These are phyloP conservation scores for Psephotus haematonotus DNA, from an alignment of 2,113 vertebrate species.

Conservation along the genomic window DNA sequence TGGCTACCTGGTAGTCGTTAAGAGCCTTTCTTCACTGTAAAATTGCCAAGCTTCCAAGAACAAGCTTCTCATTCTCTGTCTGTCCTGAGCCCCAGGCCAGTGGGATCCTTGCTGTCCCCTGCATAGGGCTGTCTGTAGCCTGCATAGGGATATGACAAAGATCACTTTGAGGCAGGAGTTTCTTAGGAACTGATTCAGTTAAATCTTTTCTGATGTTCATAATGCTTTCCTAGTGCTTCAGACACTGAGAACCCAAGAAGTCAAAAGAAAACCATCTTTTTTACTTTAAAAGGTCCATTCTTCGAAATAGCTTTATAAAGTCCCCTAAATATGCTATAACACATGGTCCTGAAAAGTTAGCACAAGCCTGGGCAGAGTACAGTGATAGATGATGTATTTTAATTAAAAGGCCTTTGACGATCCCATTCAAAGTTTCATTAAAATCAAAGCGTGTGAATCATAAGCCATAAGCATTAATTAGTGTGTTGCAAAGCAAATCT, in stretches of 20 bases:
- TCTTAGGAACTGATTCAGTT: neutral
- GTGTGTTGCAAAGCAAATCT: constrained; percentile 17
- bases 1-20: neutral
- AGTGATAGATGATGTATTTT: neutral
- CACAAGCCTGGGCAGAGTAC: neutral
- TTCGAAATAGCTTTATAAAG: neutral
- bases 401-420: constrained; percentile 14
- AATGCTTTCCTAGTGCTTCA: neutral
- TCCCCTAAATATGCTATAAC: neutral
- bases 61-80: neutral
- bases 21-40: neutral
- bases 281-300: neutral
- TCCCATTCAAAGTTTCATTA: constrained; percentile 24
- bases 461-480: constrained; percentile 36
- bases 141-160: neutral
- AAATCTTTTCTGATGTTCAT: neutral
- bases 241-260: neutral
- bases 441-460: constrained; percentile 20
- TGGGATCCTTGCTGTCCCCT: neutral
- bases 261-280: neutral
- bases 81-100: neutral
- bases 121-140: neutral
- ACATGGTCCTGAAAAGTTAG: neutral
- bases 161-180: neutral
- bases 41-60: neutral